Conservation (phyloP, 2,113 vertebrate genomes). For the Tinamus guttatus region DNA sequence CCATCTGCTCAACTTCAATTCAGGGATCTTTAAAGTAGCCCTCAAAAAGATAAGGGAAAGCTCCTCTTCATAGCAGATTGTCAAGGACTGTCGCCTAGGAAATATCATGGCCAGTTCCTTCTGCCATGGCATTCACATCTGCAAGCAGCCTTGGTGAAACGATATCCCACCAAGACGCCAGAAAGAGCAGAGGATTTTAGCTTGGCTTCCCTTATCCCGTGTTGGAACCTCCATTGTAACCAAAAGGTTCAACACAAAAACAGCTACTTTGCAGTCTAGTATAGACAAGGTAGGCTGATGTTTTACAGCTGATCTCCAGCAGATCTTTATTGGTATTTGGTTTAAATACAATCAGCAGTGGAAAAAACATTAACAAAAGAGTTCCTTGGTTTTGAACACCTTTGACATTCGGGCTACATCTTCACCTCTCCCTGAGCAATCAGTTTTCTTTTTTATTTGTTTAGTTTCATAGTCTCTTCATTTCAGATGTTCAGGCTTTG, state of each 20-base stretch:
- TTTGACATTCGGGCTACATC: background rate
- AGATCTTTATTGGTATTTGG: background rate
- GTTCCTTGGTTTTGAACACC: background rate
- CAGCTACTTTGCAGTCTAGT: background rate
- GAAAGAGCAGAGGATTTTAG: background rate
- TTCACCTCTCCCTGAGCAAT: background rate
- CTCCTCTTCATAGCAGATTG: conserved; percentile 37
- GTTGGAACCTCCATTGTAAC: background rate
- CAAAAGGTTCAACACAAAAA: background rate
- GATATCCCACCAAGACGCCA: background rate
- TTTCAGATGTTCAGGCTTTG: background rate
- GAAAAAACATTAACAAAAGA: background rate
- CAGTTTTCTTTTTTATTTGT: background rate
- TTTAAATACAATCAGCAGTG: background rate
- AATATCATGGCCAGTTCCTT: conserved; percentile 13
- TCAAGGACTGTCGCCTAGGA: conserved; percentile 38
- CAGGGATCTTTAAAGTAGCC: conserved; percentile 22
- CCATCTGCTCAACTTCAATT: conserved; percentile 27
- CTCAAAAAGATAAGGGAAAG: background rate
- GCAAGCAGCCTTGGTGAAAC: background rate
- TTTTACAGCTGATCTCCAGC: background rate
- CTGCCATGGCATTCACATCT: background rate
- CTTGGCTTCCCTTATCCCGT: background rate
- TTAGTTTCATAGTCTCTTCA: background rate
- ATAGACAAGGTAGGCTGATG: background rate